Percentiles rank a stretch among this genome's conserved stretches.
Conservation (phyloP, 2,113 vertebrate species). For the Laticauda laticaudata region DNA sequence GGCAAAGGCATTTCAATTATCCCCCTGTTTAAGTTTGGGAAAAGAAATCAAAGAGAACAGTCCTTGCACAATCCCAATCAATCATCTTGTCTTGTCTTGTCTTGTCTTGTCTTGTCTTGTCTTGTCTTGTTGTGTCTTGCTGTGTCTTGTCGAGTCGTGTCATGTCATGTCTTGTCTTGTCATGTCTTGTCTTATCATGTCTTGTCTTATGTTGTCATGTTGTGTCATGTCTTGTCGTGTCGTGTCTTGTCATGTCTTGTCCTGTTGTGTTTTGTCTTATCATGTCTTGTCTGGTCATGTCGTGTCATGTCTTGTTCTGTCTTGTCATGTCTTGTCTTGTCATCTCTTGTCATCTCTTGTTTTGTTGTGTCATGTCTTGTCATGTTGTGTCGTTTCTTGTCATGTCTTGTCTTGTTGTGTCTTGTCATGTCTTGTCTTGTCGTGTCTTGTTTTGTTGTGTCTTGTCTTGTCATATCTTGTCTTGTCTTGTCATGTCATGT, state of each 20-base stretch:
- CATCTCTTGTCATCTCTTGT: too few species aligned
- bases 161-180: neutral
- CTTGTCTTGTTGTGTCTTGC: too few species aligned
- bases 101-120: neutral
- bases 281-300: neutral
- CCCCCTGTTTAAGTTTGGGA: conserved; percentile 6
- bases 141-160: neutral
- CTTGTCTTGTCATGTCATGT: neutral
- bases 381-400: neutral
- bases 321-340: neutral
- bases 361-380: neutral
- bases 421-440: conserved; percentile 2
- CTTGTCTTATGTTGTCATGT: neutral
- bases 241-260: neutral
- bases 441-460: neutral
- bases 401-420: too few species aligned
- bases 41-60: conserved; percentile 31
- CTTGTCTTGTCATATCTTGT: too few species aligned
- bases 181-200: neutral
- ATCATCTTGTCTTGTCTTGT: neutral
- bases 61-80: conserved; percentile 7
- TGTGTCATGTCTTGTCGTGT: too few species aligned
- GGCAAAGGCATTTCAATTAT: neutral
- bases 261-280: too few species aligned
- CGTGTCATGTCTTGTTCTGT: too few species aligned